Evolutionary conservation across 1,140 invertebrate genomes (phyloP), one percentile per base, ranked within the genome.

Genomic region (Hycleus cichorii): DNA sequence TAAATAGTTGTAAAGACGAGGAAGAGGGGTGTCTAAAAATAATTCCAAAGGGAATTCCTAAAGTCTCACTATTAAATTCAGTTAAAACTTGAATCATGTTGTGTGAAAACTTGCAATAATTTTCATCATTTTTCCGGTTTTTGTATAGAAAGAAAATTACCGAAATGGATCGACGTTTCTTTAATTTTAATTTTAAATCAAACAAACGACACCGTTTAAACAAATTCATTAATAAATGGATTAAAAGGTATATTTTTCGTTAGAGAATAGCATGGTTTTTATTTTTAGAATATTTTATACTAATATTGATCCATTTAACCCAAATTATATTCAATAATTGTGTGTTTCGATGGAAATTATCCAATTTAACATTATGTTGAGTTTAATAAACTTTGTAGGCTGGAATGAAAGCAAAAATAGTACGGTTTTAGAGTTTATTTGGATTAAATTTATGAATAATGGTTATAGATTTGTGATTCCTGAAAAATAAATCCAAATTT

Each of bases 211-310:
- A 59, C 45, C 58, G 61, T 47, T 53, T 65, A 49, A 67, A 67
- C 56, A 59, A 63, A 40, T 53, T 67, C 27, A 67, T 67, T 40
- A 64, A 56, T 12, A 67, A 67, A 49, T 67, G 65, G 65, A 63
- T 67, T 46, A 67, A 67, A 50, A 67, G 65, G 65, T 67, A 55
- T 47, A 40, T 52, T 11, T 32, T 7, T 7, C 2, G 7, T 32
- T 5, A 7, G 4, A 7, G 7, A 32, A 32, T 32, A 32, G 32
- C 32, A 32, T 32, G 32, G 32, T 32, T 4, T 32, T 32, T 32
- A 32, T 32, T 32, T 32, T 32, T 32, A 32, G 32, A 32, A 32
- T 32, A 5, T 32, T 4, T 32, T 7, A 7, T 32, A 32, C 7
- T 18, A 18, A 18, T 18, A 18, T 32, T 32, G 32, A 32, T 32